Evolutionary conservation across 2,888 invertebrate genomes (phyloP).

Genomic region (Polietes domitor): DNA sequence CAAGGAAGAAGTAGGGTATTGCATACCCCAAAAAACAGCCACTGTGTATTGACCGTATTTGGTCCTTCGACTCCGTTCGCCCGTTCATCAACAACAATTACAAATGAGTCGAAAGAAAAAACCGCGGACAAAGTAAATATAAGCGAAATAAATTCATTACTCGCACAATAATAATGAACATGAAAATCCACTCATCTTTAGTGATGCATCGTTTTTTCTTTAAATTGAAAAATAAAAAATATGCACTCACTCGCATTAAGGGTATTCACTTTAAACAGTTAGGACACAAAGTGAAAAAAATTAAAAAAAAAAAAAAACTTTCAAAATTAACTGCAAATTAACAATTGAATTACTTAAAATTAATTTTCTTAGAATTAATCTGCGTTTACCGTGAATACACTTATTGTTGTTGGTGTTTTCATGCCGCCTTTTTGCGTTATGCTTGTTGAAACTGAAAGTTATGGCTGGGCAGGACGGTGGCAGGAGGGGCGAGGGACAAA

Average conservation of each 20-base stretch:
- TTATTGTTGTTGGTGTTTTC: not conserved
- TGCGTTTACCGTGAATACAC: not conserved
- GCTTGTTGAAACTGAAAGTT: no score
- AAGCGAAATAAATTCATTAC: not conserved
- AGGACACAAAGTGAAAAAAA: no score
- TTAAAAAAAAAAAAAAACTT: no score
- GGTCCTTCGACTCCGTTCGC: not conserved
- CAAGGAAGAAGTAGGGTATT: no score
- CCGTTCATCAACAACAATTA: not conserved
- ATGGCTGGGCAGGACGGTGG: no score
- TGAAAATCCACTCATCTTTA: not conserved
- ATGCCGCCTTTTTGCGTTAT: not conserved
- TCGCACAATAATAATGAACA: not conserved
- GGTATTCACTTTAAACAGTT: not conserved
- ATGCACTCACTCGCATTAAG: not conserved
- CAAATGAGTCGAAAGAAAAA: no score
- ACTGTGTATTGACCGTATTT: no score
- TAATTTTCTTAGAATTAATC: no score
- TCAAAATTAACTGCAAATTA: no score
- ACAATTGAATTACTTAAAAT: no score
- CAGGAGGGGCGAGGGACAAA: conserved; percentile 37
- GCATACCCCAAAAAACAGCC: no score
- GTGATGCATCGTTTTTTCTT: no score
- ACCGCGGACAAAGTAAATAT: not conserved
- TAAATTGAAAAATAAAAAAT: not conserved